Conservation (phyloP, 2,797 vertebrate species). For the Phylloscopus collybita region DNA sequence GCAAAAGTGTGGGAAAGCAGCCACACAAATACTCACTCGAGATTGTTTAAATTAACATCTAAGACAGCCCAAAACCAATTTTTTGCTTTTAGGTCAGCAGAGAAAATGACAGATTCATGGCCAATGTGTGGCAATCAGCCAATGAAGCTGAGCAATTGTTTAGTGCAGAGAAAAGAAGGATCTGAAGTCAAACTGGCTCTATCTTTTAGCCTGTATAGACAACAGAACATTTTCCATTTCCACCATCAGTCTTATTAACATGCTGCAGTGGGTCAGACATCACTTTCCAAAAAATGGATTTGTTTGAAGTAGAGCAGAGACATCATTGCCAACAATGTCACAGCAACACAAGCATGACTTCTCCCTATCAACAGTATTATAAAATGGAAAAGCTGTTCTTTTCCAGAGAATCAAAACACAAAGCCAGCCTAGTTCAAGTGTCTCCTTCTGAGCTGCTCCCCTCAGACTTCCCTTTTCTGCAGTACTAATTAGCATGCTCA, state of each 20-base stretch:
- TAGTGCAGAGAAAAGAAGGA: not conserved
- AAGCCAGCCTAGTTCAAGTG: not conserved
- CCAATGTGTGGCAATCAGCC: not conserved
- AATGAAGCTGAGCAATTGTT: not conserved
- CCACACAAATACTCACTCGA: not conserved
- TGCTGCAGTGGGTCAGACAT: not conserved
- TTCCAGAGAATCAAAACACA: not conserved
- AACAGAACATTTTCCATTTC: not conserved
- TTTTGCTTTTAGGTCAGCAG: not conserved
- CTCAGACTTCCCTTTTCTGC: constrained; percentile 4
- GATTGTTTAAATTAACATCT: not conserved
- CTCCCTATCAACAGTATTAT: not conserved
- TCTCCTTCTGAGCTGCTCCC: constrained; percentile 26
- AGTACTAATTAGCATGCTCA: constrained; percentile 9
- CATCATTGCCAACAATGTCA: not conserved
- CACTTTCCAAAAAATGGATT: not conserved
- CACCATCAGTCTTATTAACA: not conserved
- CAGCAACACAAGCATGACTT: not conserved
- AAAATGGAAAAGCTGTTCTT: not conserved
- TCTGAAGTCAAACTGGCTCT: not conserved
- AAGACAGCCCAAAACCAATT: not conserved
- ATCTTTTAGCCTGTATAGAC: not conserved
- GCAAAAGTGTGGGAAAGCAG: not conserved
- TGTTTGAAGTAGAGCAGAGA: not conserved
- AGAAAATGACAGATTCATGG: not conserved